Base-by-base conservation (phyloP, 2,888 invertebrate species). In the Ophion ellenae region DNA sequence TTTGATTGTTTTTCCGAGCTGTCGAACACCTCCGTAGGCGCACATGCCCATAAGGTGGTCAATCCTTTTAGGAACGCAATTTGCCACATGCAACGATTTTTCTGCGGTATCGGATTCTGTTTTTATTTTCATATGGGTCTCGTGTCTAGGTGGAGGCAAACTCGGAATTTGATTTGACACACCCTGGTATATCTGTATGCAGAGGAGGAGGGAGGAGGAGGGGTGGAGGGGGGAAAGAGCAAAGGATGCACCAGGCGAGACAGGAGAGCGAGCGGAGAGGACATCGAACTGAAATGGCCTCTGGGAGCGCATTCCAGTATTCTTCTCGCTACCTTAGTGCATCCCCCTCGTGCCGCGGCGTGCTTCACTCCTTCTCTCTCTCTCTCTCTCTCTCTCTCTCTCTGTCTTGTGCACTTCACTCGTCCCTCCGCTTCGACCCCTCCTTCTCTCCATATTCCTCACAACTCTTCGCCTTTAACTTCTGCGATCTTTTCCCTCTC, bases 231-330 rank as follows among this genome's bases (percentile, higher is more conserved):
- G 75, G 81, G 76, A 77, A 74, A 83, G 83, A 59, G 82, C 83
- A 69, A 78, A 74, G 85, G 85, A 83, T 85, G 89, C 87, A 90
- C 90, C 83, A 86, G 89, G 88, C 89, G 89, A 91, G 90, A 91
- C 90, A 90, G 90, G 89, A 91, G 90, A 92, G 88, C 89, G 91
- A 91, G 89, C 91, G 91, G 92, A 92, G 93, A 93, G 93, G 93
- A 93, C 93, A 93, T 93, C 93, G 93, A 93, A 93, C 93, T 92
- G 93, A 92, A 93, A 93, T 93, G 93, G 92, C 93, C 93, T 93
- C 92, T 92, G 92, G 92, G 91, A 93, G 93, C 91, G 92, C 93
- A 93, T 93, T 93, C 93, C 93, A 93, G 93, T 93, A 93, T 92
- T 93, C 92, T 92, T 93, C 93, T 92, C 92, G 92, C 92, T 93